Base-by-base conservation (phyloP, 1,140 invertebrate species). In the Drosophila pandora region DNA sequence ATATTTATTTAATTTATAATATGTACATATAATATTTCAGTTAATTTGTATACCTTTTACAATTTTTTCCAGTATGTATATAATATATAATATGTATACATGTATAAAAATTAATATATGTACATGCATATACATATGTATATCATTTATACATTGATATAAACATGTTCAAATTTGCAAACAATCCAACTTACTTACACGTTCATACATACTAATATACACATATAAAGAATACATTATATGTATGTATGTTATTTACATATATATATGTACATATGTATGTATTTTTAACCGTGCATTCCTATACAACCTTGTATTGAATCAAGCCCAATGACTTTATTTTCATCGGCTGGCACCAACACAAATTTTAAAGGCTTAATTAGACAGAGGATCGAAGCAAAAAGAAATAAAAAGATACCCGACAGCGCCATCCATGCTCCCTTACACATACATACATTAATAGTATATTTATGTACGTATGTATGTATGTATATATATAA, bases 361-460 rank as follows among this genome's bases (percentile, higher is more conserved):
- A 49, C 47, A 63, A 73, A 77, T 87, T 81, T 78, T 77, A 78
- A 85, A 65, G 82, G 82, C 81, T 85, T 85, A 85, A 85, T 85
- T 85, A 85, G 81, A 81, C 77, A 75, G 73, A 63, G 64, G 49
- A 75, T 87, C 63, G 53, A 81, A 52, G 43, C 56, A 56, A 52
- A 70, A 64, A 62, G 56, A 62, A 60, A 70, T 17, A 43, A 39
- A 63, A 50, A 41, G 34, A 48, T 17, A 1, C 1, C 25, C 25
- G 25, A 28, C 25, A 28, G 25, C 25, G 25, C 25, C 25, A 6
- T 28, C 25, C 25, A 28, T 28, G 25, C 4, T 28, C 23, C 0
- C 5, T 6, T 4, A 28, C 32, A 47, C 21, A 34, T 12, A 2
- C 10, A 49, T 48, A 50, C 52, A 45, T 37, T 7, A n/a, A 69